Percentiles rank a stretch among this genome's conserved stretches.
Evolutionary conservation across 2,888 invertebrate genomes (phyloP).

Genomic region (Ophion ellenae): DNA sequence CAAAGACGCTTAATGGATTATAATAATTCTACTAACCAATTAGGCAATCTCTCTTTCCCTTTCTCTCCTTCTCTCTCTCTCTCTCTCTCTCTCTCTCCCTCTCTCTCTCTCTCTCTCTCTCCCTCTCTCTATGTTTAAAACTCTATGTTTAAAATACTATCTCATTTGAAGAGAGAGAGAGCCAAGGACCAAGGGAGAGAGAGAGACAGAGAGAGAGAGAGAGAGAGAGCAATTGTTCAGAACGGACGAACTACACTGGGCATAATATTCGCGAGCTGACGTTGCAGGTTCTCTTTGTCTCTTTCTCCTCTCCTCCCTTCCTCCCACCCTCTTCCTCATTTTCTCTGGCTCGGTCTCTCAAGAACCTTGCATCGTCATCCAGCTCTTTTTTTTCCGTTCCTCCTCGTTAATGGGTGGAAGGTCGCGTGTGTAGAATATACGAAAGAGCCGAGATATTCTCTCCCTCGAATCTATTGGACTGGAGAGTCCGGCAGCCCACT

Average conservation of each 20-base stretch:
- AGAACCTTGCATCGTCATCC: background rate
- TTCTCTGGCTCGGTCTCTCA: background rate
- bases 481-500: constrained; percentile 78
- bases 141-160: too few species aligned
- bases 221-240: background rate
- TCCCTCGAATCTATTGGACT: constrained; percentile 73
- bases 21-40: too few species aligned
- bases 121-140: too few species aligned
- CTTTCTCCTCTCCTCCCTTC: background rate
- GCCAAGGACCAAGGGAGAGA: background rate
- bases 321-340: background rate
- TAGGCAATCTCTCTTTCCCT: too few species aligned
- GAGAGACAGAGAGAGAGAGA: background rate
- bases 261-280: background rate
- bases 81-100: too few species aligned
- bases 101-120: too few species aligned
- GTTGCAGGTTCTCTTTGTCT: background rate
- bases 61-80: too few species aligned
- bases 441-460: constrained; percentile 56
- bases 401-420: constrained; percentile 79
- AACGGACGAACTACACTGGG: background rate
- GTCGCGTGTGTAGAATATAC: constrained; percentile 75
- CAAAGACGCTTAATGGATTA: too few species aligned
- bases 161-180: background rate
- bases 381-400: constrained; percentile 32